Conservation (phyloP, 2,888 invertebrate genomes). For the Meteorus colon region DNA sequence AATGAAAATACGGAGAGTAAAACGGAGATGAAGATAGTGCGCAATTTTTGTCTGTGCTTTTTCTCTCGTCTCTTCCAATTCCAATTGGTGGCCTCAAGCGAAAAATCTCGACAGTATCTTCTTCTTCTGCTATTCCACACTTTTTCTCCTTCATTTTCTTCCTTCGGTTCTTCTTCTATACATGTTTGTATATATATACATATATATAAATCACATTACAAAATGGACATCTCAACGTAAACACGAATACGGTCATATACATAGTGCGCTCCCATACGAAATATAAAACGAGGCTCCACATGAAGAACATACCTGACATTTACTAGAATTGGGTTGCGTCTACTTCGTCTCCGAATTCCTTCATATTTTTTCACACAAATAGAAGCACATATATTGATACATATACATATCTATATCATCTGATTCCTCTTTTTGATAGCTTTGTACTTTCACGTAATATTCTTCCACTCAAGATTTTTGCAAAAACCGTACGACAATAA, state of each 20-base stretch:
- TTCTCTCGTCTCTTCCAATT: not conserved
- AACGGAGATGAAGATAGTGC: not conserved
- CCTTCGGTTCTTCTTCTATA: not conserved
- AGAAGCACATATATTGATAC: not conserved
- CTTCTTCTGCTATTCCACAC: not conserved
- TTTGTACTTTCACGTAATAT: not conserved
- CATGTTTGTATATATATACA: too few species aligned
- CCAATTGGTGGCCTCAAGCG: slow-evolving; percentile 15
- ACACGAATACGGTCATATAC: not conserved
- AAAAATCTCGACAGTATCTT: slow-evolving; percentile 13
- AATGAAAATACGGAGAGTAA: not conserved
- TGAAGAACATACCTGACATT: slow-evolving; percentile 37
- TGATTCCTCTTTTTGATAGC: not conserved
- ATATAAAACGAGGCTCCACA: slow-evolving; percentile 32
- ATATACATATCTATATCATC: not conserved
- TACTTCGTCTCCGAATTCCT: slow-evolving; percentile 19
- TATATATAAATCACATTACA: not conserved
- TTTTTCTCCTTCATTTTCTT: not conserved
- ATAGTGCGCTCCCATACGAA: not conserved
- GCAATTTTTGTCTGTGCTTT: not conserved
- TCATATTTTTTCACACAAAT: not conserved
- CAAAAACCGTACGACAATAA: slow-evolving; percentile 2
- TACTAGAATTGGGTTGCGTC: slow-evolving; percentile 45
- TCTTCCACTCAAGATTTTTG: not conserved
- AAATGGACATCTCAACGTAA: not conserved